Conservation (phyloP, 2,888 invertebrate species). For the Ochropleura plecta region DNA sequence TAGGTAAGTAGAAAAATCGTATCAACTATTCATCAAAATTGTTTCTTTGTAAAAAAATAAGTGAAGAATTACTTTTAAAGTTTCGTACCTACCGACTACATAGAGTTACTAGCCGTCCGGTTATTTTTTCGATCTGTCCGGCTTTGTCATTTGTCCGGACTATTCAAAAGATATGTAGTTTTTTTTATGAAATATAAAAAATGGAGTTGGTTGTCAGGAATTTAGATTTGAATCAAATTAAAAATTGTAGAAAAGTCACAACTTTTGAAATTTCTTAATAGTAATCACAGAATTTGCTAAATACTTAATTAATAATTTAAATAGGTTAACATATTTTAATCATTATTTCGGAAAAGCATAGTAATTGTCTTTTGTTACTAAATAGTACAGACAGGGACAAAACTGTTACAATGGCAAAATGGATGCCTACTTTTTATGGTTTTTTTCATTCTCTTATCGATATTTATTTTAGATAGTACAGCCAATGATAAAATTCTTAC, state of each 20-base stretch:
- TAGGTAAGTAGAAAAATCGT: background rate
- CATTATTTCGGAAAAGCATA: background rate
- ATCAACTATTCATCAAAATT: background rate
- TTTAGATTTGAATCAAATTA: no score
- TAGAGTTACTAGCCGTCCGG: background rate
- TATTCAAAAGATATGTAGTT: background rate
- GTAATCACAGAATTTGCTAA: background rate
- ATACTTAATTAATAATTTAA: background rate
- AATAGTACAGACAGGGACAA: background rate
- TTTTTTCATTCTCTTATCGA: no score
- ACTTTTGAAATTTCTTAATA: background rate
- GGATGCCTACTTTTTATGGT: no score
- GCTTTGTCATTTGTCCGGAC: background rate
- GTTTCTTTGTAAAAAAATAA: background rate
- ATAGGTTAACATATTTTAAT: background rate
- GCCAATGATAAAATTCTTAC: background rate
- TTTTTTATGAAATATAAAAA: background rate
- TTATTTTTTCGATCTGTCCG: background rate
- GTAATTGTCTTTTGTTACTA: background rate
- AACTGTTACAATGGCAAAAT: no score
- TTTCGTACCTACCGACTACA: background rate
- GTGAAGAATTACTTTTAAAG: background rate
- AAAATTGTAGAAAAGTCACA: no score
- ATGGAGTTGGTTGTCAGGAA: background rate
- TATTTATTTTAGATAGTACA: background rate